phyloP scores from a whole-genome alignment of 1,140 invertebrate genomes.

The Bombyx mandarina region DNA sequence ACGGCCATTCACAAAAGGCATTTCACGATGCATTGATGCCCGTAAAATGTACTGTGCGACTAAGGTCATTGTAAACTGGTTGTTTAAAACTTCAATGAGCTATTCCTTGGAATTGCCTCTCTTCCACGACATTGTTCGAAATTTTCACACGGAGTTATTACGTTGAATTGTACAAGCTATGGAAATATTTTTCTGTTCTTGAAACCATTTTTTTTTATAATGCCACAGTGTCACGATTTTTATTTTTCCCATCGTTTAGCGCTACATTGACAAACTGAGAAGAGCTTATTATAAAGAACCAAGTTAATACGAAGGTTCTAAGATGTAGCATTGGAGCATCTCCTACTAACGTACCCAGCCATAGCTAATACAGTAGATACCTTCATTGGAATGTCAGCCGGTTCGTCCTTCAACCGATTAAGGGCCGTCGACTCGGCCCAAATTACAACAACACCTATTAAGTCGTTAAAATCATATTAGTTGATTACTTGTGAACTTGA shows the following conservation, averaged over 20 bases:
- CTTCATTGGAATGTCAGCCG: constrained; percentile 34
- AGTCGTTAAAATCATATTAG: constrained; percentile 52
- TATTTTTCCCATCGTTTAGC: too few relatives aligned
- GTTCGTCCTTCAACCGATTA: constrained; percentile 59
- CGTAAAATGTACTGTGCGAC: constrained; percentile 9
- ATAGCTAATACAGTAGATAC: not conserved
- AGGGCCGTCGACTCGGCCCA: constrained; percentile 45
- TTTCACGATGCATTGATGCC: constrained; percentile 17
- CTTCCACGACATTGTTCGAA: constrained; percentile 44
- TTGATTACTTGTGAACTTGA: constrained; percentile 37
- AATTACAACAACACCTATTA: constrained; percentile 42
- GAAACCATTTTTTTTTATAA: not conserved
- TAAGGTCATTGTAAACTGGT: constrained; percentile 31
- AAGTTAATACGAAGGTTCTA: too few relatives aligned
- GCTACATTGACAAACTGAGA: too few relatives aligned
- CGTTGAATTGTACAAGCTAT: constrained; percentile 34
- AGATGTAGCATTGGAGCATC: too few relatives aligned
- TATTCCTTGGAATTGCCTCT: constrained; percentile 43
- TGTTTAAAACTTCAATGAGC: constrained; percentile 48
- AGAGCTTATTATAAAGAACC: too few relatives aligned
- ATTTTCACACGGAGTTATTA: constrained; percentile 52
- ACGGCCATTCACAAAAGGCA: constrained; percentile 33
- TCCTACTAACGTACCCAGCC: too few relatives aligned
- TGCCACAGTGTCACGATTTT: not conserved
- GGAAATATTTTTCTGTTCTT: constrained; percentile 11